A percentile compares a stretch with the other conserved stretches of the same genome.
phyloP scores from a whole-genome alignment of 2,888 invertebrate species.

The Spialia ferax region DNA sequence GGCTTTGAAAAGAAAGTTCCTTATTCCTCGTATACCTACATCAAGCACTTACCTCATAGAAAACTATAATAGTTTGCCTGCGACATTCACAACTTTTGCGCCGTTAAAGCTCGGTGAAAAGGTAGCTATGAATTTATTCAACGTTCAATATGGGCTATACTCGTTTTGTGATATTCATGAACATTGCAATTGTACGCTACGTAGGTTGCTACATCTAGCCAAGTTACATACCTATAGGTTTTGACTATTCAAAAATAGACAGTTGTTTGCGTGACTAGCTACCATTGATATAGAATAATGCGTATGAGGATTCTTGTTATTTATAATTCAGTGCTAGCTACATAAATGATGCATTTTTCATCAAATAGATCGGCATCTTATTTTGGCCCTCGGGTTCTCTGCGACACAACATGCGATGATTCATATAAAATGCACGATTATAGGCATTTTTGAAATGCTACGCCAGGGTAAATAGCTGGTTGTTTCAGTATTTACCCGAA shows the following conservation, averaged over 20 bases:
- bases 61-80: constrained; percentile 1
- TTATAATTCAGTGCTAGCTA: no score
- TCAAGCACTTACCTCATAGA: constrained; percentile 1
- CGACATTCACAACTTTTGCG: neutral
- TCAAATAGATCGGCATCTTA: no score
- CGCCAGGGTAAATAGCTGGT: no score
- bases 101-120: neutral
- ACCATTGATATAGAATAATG: no score
- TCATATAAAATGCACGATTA: constrained; percentile 8
- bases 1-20: neutral
- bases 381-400: no score
- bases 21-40: neutral
- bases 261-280: no score
- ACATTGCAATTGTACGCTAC: neutral
- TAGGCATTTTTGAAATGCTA: no score
- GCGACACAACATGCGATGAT: neutral
- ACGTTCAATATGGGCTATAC: neutral
- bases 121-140: neutral
- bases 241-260: no score
- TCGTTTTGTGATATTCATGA: constrained; percentile 8
- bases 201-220: neutral
- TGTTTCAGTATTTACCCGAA: no score
- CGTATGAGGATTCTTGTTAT: no score
- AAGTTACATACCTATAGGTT: no score
- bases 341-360: no score